Evolutionary conservation across 2,113 vertebrate genomes (phyloP), one percentile per base, ranked within the genome.

Genomic region (Gambusia holbrooki): DNA sequence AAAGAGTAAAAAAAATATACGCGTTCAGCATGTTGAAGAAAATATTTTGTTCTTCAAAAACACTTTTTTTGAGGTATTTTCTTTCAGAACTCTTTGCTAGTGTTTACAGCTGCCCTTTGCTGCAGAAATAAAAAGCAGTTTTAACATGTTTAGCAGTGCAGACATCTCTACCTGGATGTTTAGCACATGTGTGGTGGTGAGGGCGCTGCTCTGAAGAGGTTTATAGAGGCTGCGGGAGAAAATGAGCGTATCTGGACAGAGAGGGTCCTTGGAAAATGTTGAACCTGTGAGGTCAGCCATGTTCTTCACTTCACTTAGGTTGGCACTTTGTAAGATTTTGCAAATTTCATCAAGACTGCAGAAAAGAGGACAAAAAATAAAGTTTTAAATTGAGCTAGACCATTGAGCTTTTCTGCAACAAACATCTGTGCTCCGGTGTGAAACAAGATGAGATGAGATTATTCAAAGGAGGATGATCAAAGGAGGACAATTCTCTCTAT

Each of bases 171-270:
- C 97, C 97, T 99, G 97, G 83, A 96, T 84, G 79, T 96, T 82
- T 17, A 98, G 94, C 67, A 87, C 93, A 64, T 83, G 82, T 48
- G 94, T 90, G 60, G 81, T 78, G 17, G 94, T 87, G 69, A 97
- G 93, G 79, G 92, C 88, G 83, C 84, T 90, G 79, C 88, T 84
- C 72, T 92, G 90, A 73, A 97, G 93, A 72, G 89, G 88, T 76
- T 88, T 88, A 77, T 88, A 93, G 63, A 96, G 91, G 88, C 84
- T 91, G 3, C 90, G 88, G 73, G 96, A 93, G 80, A 98, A 97
- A 90, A 96, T 62, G 14, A 98, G 90, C 0, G 96, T 95, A 87
- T 98, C 94, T 0, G 88, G 73, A 85, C 97, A 98, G 61, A 97
- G 95, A 0, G 92, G 89, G 86, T 99, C 97, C 88, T 91, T 62